Base-by-base conservation (phyloP, 2,888 invertebrate genomes). In the Aporophyla lueneburgensis region DNA sequence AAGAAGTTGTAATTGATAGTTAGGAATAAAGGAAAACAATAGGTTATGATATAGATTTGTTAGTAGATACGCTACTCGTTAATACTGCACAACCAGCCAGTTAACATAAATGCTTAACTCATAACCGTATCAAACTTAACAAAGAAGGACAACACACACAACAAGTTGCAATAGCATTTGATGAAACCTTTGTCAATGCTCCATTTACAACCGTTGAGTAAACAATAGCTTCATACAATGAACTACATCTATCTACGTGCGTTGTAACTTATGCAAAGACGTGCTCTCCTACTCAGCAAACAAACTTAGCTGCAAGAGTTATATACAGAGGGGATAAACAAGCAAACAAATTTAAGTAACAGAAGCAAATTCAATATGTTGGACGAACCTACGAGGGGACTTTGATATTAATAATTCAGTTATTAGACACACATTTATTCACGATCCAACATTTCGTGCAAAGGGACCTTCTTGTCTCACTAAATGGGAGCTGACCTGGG, bases 401-500 rank as follows among this genome's bases (percentile, higher is more conserved):
- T 81, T 81, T 61, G 19, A 74, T 68, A 68, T 54, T 78, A 74
- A 67, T 72, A 68, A 10, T 78, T 73, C 72, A 68, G 73, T 69
- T 56, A 79, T 81, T 62, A 80, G 27, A 59, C 51, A 80, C 69
- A 86, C 76, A 88, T 78, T 76, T 40, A 83, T 69, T 75, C 76
- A 80, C 71, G 82, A 80, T 78, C 49, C 78, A 84, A 88, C 80
- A 85, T 43, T 77, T 80, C 86, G 88, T 88, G 88, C 88, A 88
- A 78, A 71, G 73, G 78, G 72, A 74, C 76, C 78, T 83, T 71
- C 74, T 80, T 75, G 66, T 81, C 80, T 86, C 86, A 70, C 87
- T 86, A 59, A 84, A 74, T 54, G 74, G 84, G 88, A 81, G 62
- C 78, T 81, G 71, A 79, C 74, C 83, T 81, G 78, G 86, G 84